Percentiles rank a stretch among this genome's conserved stretches.
Conservation (phyloP, 2,888 invertebrate species). For the Drosophila nr. fundita region DNA sequence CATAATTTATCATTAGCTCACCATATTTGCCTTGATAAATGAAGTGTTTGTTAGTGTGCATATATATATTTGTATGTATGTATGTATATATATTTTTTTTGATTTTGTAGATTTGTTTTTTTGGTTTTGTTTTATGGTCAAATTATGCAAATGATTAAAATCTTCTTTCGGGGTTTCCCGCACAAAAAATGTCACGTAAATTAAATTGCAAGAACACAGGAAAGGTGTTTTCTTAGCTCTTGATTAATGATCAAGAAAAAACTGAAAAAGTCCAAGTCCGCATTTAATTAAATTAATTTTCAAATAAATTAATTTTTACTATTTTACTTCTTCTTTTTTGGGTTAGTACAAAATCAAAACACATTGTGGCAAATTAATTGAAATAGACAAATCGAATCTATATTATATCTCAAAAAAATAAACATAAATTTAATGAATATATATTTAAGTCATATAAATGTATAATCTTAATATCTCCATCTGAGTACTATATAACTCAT, state of each 20-base stretch:
- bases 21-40: conserved; percentile 63
- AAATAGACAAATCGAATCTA: neutral
- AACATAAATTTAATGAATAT: neutral
- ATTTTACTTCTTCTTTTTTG: neutral
- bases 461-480: neutral
- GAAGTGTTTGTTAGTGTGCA: conserved; percentile 45
- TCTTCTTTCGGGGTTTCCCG: conserved; percentile 9
- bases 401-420: neutral
- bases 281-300: conserved; percentile 52
- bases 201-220: neutral
- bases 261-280: conserved; percentile 20
- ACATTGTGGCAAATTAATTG: neutral
- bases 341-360: neutral
- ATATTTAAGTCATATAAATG: neutral
- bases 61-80: neutral
- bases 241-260: conserved; percentile 62
- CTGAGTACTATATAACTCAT: neutral
- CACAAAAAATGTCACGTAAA: conserved; percentile 44
- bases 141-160: conserved; percentile 66
- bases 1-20: conserved; percentile 66
- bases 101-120: conserved; percentile 32
- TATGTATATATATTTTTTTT: conserved; percentile 1
- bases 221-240: conserved; percentile 28
- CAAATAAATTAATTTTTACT: conserved; percentile 23
- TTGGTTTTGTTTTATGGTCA: conserved; percentile 72